These are phyloP conservation scores for Cybosia mesomella DNA, from an alignment of 2,888 invertebrate genomes.

Conservation along the genomic window DNA sequence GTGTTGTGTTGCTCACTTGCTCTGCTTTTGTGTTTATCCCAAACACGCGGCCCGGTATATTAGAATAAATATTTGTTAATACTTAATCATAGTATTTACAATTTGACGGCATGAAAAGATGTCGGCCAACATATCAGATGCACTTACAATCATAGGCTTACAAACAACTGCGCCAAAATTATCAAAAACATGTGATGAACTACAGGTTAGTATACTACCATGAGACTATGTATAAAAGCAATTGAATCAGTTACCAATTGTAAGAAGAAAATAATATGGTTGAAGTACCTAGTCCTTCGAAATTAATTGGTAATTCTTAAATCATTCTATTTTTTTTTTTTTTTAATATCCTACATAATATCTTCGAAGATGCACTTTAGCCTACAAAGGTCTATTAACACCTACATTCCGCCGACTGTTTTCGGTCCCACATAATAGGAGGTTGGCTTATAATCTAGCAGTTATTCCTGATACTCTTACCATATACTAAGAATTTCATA, in stretches of 20 bases:
- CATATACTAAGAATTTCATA: too few species aligned
- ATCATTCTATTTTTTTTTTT: too few species aligned
- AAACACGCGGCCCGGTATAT: slow-evolving; percentile 53
- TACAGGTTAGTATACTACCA: slow-evolving; percentile 63
- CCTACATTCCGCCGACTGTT: too few species aligned
- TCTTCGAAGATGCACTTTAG: too few species aligned
- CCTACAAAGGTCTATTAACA: not conserved
- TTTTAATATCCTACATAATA: too few species aligned
- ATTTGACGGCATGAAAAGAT: slow-evolving; percentile 52
- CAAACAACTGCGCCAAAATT: slow-evolving; percentile 65
- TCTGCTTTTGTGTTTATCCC: slow-evolving; percentile 3
- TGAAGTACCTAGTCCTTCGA: too few species aligned
- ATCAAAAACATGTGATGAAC: slow-evolving; percentile 62
- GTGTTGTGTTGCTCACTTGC: slow-evolving; percentile 40
- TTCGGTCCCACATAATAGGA: too few species aligned
- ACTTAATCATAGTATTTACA: slow-evolving; percentile 18
- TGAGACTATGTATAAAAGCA: not conserved
- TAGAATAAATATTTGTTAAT: slow-evolving; percentile 22
- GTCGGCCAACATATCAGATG: slow-evolving; percentile 53
- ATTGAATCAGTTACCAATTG: not conserved
- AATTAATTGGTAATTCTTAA: too few species aligned
- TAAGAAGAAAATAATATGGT: not conserved
- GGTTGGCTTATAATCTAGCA: too few species aligned
- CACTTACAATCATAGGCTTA: slow-evolving; percentile 56
- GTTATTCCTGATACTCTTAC: too few species aligned